These are phyloP conservation scores for Adrianichthys oophorus DNA, from an alignment of 2,797 vertebrate genomes.

Conservation along the genomic window DNA sequence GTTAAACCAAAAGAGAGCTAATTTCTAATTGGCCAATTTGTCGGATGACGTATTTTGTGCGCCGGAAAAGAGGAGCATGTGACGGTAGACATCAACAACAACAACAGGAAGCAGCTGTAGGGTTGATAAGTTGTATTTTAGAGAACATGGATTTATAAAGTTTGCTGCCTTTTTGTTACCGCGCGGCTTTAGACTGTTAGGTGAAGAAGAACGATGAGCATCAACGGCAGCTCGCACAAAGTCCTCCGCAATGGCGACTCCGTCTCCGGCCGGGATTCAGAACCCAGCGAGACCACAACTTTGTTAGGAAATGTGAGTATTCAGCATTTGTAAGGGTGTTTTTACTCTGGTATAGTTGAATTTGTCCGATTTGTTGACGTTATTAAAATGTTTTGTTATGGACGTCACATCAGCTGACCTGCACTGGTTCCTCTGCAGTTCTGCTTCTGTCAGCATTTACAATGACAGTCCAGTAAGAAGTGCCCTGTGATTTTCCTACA, in stretches of 20 bases:
- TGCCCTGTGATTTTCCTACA: neutral
- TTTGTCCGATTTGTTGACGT: too few species aligned
- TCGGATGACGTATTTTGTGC: neutral
- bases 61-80: constrained; percentile 41
- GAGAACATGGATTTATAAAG: constrained; percentile 17
- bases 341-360: too few species aligned
- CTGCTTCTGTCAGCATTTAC: constrained; percentile 36
- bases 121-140: constrained; percentile 11
- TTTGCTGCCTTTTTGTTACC: neutral
- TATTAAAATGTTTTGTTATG: neutral
- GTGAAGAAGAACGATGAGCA: constrained; percentile 46
- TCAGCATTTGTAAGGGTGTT: neutral
- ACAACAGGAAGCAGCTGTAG: constrained; percentile 28
- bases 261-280: neutral
- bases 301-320: constrained; percentile 71
- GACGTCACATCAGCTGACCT: constrained; percentile 25
- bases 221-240: constrained; percentile 9
- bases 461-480: neutral
- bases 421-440: constrained; percentile 13
- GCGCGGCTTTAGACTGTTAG: neutral
- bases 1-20: constrained; percentile 1
- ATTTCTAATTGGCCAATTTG: constrained; percentile 32
- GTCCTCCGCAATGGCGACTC: neutral
- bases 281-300: constrained; percentile 43
- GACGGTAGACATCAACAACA: constrained; percentile 21